Evolutionary conservation across 23 tunicate species (phyloP).

Genomic region (Halocynthia aurantium): DNA sequence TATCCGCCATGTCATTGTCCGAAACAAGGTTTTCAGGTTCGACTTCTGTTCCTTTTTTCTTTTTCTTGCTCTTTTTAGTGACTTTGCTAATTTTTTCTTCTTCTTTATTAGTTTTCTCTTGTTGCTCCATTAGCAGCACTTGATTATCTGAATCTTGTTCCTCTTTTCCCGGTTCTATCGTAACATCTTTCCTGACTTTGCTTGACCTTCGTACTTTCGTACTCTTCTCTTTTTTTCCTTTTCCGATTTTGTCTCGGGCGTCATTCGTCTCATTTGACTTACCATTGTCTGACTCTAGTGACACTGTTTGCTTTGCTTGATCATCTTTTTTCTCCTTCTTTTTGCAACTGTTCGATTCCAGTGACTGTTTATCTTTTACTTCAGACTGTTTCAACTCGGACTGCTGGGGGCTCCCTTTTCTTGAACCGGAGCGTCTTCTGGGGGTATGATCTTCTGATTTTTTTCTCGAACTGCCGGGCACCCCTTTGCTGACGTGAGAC

Average conservation of each 20-base stretch:
- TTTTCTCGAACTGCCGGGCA: not conserved
- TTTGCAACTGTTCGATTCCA: too few relatives aligned
- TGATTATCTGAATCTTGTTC: not conserved
- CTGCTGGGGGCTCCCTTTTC: not conserved
- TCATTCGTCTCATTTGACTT: too few relatives aligned
- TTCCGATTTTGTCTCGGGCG: not conserved
- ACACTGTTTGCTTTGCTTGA: too few relatives aligned
- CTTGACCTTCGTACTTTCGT: not conserved
- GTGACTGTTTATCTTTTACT: too few relatives aligned
- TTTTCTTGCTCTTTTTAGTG: not conserved
- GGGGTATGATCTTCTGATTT: not conserved
- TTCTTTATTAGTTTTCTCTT: slow-evolving; percentile 11
- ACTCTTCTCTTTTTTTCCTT: not conserved
- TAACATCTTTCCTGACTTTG: not conserved
- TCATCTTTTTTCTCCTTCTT: too few relatives aligned
- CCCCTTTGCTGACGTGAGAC: not conserved
- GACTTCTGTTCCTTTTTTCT: slow-evolving; percentile 4
- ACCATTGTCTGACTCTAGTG: too few relatives aligned
- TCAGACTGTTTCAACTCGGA: too few relatives aligned
- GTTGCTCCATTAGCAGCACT: not conserved
- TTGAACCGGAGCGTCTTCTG: not conserved
- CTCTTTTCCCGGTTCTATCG: not conserved
- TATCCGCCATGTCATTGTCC: not conserved
- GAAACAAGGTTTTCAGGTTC: not conserved
- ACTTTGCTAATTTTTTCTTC: not conserved